Conservation (phyloP, 2,797 vertebrate species). For the Xiphorhynchus erythropygius region DNA sequence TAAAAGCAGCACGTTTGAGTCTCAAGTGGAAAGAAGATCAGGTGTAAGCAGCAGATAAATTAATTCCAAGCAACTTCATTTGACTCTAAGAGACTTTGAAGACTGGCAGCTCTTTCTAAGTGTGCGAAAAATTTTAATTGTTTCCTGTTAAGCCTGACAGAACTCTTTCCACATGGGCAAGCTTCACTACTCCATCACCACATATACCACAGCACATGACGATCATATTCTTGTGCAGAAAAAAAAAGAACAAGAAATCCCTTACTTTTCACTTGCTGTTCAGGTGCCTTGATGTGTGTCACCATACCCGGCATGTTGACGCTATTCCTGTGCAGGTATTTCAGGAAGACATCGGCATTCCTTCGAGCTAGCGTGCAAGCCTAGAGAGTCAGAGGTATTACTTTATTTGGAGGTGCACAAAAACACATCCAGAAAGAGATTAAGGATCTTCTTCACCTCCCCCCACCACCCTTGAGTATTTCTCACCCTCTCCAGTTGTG, state of each 20-base stretch:
- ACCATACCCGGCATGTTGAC: slow-evolving; percentile 95
- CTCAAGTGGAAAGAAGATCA: not conserved
- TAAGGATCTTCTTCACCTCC: not conserved
- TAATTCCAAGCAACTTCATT: not conserved
- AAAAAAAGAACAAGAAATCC: not conserved
- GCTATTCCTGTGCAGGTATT: slow-evolving; percentile 92
- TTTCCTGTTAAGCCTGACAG: not conserved
- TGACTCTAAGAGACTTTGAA: not conserved
- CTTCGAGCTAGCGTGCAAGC: slow-evolving; percentile 90
- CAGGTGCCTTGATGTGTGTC: slow-evolving; percentile 91
- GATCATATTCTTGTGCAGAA: not conserved
- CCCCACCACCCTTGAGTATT: not conserved
- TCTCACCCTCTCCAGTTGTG: not conserved
- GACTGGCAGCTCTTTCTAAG: not conserved
- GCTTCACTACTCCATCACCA: not conserved
- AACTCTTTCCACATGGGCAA: not conserved
- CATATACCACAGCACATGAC: not conserved
- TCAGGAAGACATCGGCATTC: slow-evolving; percentile 93
- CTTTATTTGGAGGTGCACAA: not conserved
- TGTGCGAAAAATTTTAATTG: not conserved
- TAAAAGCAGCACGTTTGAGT: not conserved
- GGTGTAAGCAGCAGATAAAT: not conserved
- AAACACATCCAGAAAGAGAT: not conserved
- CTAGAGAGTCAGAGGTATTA: slow-evolving; percentile 62
- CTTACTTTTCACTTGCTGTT: slow-evolving; percentile 96